Percentiles rank a stretch among this genome's conserved stretches.
These are phyloP conservation scores for Crossocerus cetratus DNA, from an alignment of 2,888 invertebrate species.

Conservation along the genomic window DNA sequence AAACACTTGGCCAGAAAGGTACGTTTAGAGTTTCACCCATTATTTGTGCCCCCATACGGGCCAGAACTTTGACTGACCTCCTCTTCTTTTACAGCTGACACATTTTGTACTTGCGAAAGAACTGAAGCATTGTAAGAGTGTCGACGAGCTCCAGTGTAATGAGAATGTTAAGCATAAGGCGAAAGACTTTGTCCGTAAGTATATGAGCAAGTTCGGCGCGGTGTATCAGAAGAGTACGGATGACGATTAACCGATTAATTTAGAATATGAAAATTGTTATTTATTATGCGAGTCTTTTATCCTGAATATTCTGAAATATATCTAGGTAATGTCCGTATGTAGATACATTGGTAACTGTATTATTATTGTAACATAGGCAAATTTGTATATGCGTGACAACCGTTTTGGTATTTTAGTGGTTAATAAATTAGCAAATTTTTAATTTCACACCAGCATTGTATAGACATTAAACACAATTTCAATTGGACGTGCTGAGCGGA, in stretches of 20 bases:
- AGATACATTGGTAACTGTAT: slow-evolving; percentile 60
- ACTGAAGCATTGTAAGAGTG: slow-evolving; percentile 91
- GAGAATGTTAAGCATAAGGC: slow-evolving; percentile 96
- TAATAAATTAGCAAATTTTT: slow-evolving; percentile 51
- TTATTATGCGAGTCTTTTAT: slow-evolving; percentile 51
- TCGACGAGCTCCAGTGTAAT: slow-evolving; percentile 91
- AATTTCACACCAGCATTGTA: slow-evolving; percentile 45
- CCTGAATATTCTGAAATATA: slow-evolving; percentile 50
- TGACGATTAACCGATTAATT: slow-evolving; percentile 76
- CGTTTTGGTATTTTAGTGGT: slow-evolving; percentile 51
- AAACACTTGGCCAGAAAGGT: slow-evolving; percentile 96
- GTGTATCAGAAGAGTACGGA: slow-evolving; percentile 85
- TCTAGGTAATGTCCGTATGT: slow-evolving; percentile 53
- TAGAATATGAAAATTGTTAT: slow-evolving; percentile 58
- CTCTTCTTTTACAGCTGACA: slow-evolving; percentile 84
- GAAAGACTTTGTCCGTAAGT: slow-evolving; percentile 95
- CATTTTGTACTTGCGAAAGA: slow-evolving; percentile 98
- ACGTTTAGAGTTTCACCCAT: slow-evolving; percentile 31
- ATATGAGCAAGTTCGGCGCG: slow-evolving; percentile 96
- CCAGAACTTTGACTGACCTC: neutral
- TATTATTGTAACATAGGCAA: slow-evolving; percentile 58
- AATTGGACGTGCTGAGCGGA: slow-evolving; percentile 35
- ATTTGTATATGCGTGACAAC: slow-evolving; percentile 61
- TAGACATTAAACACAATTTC: slow-evolving; percentile 48
- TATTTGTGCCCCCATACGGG: neutral